Evolutionary conservation across 2,888 invertebrate genomes (phyloP).

Genomic region (Scelioninae gen. 1): DNA sequence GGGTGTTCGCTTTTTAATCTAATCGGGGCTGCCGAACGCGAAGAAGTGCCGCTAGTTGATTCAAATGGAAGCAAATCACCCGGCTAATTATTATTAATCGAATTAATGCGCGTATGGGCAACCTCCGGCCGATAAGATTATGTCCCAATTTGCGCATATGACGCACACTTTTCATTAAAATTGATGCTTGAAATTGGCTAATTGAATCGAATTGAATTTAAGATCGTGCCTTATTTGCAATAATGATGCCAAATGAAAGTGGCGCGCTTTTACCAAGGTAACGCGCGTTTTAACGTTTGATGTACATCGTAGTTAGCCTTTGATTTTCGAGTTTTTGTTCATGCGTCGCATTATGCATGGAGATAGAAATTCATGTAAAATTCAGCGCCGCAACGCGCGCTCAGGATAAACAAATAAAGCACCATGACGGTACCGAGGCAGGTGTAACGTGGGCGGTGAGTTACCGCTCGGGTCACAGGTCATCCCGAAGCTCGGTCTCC

Average conservation of each 20-base stretch:
- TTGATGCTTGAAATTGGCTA: slow-evolving; percentile 24
- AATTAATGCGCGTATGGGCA: slow-evolving; percentile 57
- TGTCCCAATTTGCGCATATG: neutral
- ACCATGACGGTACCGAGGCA: slow-evolving; percentile 79
- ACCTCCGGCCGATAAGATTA: slow-evolving; percentile 44
- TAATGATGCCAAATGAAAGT: slow-evolving; percentile 22
- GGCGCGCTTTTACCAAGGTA: neutral
- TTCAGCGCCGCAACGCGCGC: slow-evolving; percentile 71
- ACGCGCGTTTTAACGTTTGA: too few relatives aligned
- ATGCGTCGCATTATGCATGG: slow-evolving; percentile 66
- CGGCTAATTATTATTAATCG: slow-evolving; percentile 70
- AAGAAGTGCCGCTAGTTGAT: slow-evolving; percentile 61
- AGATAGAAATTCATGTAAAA: slow-evolving; percentile 77
- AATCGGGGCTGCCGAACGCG: slow-evolving; percentile 37
- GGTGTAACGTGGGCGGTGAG: slow-evolving; percentile 83
- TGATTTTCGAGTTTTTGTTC: slow-evolving; percentile 35
- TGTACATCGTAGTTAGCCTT: too few relatives aligned
- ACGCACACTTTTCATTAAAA: slow-evolving; percentile 27
- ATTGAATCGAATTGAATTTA: slow-evolving; percentile 45
- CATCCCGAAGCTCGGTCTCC: slow-evolving; percentile 75
- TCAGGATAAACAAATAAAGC: slow-evolving; percentile 82
- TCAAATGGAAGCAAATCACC: slow-evolving; percentile 55
- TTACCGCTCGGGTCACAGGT: slow-evolving; percentile 80
- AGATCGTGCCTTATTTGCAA: slow-evolving; percentile 36
- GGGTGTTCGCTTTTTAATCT: slow-evolving; percentile 52